These are phyloP conservation scores for Sturmia bella DNA, from an alignment of 2,888 invertebrate genomes.

Conservation along the genomic window DNA sequence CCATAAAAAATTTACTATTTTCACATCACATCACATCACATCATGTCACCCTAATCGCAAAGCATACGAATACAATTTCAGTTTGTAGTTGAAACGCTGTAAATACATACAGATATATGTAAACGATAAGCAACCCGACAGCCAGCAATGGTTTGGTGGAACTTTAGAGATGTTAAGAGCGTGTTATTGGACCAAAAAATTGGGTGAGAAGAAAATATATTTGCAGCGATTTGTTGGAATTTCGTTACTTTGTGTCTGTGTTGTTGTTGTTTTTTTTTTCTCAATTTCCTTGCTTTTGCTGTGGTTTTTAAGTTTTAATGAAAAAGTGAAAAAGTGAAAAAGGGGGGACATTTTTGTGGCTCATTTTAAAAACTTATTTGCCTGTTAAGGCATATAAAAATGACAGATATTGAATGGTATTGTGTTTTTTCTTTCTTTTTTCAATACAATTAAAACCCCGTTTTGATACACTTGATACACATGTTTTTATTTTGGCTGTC, in stretches of 20 bases:
- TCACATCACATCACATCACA: conserved; percentile 12
- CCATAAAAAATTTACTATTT: neutral
- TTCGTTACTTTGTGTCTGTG: neutral
- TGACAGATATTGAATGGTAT: neutral
- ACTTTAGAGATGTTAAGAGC: neutral
- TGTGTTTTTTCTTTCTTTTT: conserved; percentile 9
- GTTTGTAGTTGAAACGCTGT: neutral
- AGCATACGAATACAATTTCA: neutral
- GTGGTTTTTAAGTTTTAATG: neutral
- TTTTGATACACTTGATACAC: conserved; percentile 37
- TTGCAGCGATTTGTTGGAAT: conserved; percentile 53
- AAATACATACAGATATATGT: conserved; percentile 10
- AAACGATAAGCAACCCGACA: neutral
- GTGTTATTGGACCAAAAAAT: conserved; percentile 48
- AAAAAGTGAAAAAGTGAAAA: conserved; percentile 40
- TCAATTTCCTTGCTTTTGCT: conserved; percentile 8
- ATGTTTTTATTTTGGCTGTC: conserved; percentile 38
- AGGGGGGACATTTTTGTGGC: too few species aligned
- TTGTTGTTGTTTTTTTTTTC: neutral
- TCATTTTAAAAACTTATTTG: neutral
- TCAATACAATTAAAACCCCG: neutral
- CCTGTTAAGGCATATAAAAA: neutral
- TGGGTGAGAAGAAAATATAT: conserved; percentile 55
- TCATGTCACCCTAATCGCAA: conserved; percentile 4
- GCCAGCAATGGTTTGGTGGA: neutral